Percentiles rank a stretch among this genome's conserved stretches.
These are phyloP conservation scores for Trichoplusia ni DNA, from an alignment of 1,140 invertebrate species.

Conservation along the genomic window DNA sequence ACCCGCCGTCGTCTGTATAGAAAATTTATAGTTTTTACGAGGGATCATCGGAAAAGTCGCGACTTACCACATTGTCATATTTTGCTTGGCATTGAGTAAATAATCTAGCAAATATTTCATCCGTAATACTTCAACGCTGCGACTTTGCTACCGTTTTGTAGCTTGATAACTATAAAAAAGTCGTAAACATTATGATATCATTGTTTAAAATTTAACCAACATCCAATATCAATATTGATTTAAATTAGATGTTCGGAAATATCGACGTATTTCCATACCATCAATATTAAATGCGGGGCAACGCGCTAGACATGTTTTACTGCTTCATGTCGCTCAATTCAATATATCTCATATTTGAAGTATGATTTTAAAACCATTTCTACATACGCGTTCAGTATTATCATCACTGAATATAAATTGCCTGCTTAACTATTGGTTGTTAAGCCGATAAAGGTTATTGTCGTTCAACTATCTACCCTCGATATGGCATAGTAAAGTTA, in stretches of 20 bases:
- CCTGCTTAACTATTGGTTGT: conserved; percentile 59
- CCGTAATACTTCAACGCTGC: no score
- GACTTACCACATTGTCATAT: conserved; percentile 72
- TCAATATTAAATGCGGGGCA: conserved; percentile 15
- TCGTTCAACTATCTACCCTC: conserved; percentile 65
- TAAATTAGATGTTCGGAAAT: no score
- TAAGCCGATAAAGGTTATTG: conserved; percentile 66
- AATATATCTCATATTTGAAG: conserved; percentile 49
- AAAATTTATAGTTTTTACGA: conserved; percentile 79
- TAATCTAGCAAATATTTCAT: no score
- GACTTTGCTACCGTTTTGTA: no score
- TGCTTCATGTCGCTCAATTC: conserved; percentile 6
- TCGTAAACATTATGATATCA: no score
- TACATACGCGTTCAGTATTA: conserved; percentile 36
- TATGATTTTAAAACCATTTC: conserved; percentile 57
- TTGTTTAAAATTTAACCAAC: no score
- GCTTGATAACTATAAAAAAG: no score
- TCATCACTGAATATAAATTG: conserved; percentile 72
- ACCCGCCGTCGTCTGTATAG: conserved; percentile 52
- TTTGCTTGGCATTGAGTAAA: conserved; percentile 75
- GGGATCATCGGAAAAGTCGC: conserved; percentile 74
- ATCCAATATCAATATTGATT: no score
- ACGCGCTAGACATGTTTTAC: conserved; percentile 12
- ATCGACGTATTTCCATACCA: conserved; percentile 1
- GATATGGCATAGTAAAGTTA: conserved; percentile 42